These are phyloP conservation scores for Cinara cedri DNA, from an alignment of 2,888 invertebrate species.

Conservation along the genomic window DNA sequence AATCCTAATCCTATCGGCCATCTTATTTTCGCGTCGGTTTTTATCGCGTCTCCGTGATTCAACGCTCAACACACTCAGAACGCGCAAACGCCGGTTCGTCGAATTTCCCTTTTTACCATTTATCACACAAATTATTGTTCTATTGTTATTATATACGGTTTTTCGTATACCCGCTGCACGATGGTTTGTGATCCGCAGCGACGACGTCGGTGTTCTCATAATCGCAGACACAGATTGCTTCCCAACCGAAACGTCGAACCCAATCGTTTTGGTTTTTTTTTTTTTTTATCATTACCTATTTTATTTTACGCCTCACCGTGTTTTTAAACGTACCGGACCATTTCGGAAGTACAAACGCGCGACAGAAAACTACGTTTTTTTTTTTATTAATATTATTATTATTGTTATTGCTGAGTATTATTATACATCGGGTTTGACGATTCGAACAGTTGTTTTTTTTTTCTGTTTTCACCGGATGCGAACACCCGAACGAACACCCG, in stretches of 20 bases:
- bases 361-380: not conserved
- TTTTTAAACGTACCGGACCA: not conserved
- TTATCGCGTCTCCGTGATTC: not conserved
- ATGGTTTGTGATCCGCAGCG: too few relatives aligned
- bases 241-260: conserved; percentile 1
- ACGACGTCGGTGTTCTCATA: not conserved
- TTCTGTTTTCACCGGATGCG: not conserved
- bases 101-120: too few relatives aligned
- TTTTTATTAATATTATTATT: not conserved
- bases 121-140: too few relatives aligned
- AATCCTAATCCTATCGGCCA: not conserved
- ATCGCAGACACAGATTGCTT: not conserved
- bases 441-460: not conserved
- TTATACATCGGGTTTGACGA: not conserved
- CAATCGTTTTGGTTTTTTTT: not conserved
- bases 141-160: too few relatives aligned
- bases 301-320: conserved; percentile 7
- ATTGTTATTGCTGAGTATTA: too few relatives aligned
- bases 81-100: too few relatives aligned
- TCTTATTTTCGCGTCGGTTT: not conserved
- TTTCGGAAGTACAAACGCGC: conserved; percentile 9
- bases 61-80: too few relatives aligned
- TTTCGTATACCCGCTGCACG: too few relatives aligned
- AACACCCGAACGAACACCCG: not conserved
- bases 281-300: not conserved